Evolutionary conservation across 2,113 vertebrate genomes (phyloP), one percentile per base, ranked within the genome.

Genomic region (Nerophis ophidion): DNA sequence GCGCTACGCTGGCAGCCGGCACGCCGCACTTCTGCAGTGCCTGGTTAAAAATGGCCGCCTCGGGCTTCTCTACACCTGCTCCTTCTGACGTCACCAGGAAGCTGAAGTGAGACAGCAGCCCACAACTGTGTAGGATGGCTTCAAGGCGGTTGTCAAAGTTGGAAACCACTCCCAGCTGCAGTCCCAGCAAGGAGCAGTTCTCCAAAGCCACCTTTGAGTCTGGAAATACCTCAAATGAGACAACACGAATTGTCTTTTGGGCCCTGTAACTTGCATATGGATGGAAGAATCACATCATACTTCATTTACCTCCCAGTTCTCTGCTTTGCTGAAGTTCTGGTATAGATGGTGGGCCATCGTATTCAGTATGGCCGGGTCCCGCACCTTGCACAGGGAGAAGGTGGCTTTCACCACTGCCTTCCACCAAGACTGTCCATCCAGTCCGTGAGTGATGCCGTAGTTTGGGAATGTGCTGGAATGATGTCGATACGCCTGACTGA

Each of bases 121-220:
- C 68, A 61, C 92, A 91, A 10, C 51, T 83, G 0, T 0, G 58
- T 44, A 99, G 82, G 56, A 98, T 81, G 6, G 19, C 70, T 65
- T 94, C 91, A 12, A 99, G 84, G 3, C 95, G 89, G 2, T 0
- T 76, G 64, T 99, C 96, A 4, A 98, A 99, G 85, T 98, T 99
- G 66, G 95, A 99, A 12, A 99, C 70, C 0, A 95, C 89, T 0
- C 87, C 94, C 70, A 93, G 89, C 60, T 60, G 83, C 63, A 99
- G 80, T 8, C 95, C 93, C 0, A 84, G 84, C 58, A 84, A 70
- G 8, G 71, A 67, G 60, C 93, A 97, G 8, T 1, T 79, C 55
- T 74, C 72, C 49, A 98, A 84, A 12, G 91, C 84, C 44, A 77
- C 77, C 13, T 74, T 5, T 0, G 92, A 91, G 14, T 93, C 95